Percentiles rank a stretch among this genome's conserved stretches.
These are phyloP conservation scores for Magallana angulata DNA, from an alignment of 1,140 invertebrate genomes.

Conservation along the genomic window DNA sequence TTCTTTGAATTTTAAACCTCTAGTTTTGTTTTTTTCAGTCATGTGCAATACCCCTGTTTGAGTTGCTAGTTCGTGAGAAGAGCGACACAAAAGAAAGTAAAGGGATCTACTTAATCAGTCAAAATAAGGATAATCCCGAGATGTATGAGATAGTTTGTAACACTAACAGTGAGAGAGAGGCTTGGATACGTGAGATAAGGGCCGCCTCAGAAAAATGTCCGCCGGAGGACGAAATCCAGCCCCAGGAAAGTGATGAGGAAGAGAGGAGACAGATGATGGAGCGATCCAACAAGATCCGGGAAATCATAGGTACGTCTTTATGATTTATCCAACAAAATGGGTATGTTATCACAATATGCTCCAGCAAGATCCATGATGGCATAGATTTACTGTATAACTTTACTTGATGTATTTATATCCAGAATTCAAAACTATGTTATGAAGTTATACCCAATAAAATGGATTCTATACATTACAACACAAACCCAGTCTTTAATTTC, in stretches of 20 bases:
- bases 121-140: slow-evolving; percentile 87
- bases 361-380: no score
- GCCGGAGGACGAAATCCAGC: slow-evolving; percentile 46
- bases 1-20: neutral
- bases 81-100: slow-evolving; percentile 90
- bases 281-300: slow-evolving; percentile 83
- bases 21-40: slow-evolving; percentile 82
- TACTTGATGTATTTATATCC: no score
- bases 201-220: slow-evolving; percentile 81
- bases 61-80: slow-evolving; percentile 94
- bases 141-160: slow-evolving; percentile 97
- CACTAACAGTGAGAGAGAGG: slow-evolving; percentile 91
- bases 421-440: no score
- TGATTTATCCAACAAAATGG: no score
- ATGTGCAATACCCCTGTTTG: slow-evolving; percentile 93
- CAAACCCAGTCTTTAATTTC: no score
- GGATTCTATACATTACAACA: no score
- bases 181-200: slow-evolving; percentile 92
- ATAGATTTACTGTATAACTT: no score
- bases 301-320: slow-evolving; percentile 73
- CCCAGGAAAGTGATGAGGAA: slow-evolving; percentile 61
- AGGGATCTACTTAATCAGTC: slow-evolving; percentile 90
- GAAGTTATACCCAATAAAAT: no score
- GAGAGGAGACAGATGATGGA: slow-evolving; percentile 74
- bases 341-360: no score